Conservation (phyloP, 2,113 vertebrate species). For the Oostethus manadensis region DNA sequence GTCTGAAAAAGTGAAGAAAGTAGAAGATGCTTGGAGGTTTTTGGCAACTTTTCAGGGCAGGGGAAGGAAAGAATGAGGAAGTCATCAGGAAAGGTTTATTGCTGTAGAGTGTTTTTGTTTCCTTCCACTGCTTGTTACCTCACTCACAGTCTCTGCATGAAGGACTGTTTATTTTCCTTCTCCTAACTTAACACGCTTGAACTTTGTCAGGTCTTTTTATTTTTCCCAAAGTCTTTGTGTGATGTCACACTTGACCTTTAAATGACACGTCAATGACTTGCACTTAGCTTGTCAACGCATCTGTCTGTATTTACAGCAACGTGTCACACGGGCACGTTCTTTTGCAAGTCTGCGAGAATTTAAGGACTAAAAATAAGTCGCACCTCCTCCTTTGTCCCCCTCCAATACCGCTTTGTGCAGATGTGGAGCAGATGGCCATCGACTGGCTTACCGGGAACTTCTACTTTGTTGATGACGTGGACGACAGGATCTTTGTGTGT, state of each 20-base stretch:
- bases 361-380: slow-evolving; percentile 5
- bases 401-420: slow-evolving; percentile 57
- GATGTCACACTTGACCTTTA: slow-evolving; percentile 17
- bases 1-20: neutral
- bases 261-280: slow-evolving; percentile 18
- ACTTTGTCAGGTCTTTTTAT: slow-evolving; percentile 9
- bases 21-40: neutral
- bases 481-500: slow-evolving; percentile 95
- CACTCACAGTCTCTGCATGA: slow-evolving; percentile 10
- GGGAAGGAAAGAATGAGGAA: slow-evolving; percentile 28
- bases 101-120: slow-evolving; percentile 38
- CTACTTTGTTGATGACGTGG: slow-evolving; percentile 98
- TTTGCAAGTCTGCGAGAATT: neutral
- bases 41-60: slow-evolving; percentile 3
- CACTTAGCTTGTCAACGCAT: slow-evolving; percentile 14
- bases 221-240: slow-evolving; percentile 11
- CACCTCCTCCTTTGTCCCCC: slow-evolving; percentile 9
- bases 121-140: slow-evolving; percentile 21
- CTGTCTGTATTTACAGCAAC: slow-evolving; percentile 25
- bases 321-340: slow-evolving; percentile 4
- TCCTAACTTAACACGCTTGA: neutral
- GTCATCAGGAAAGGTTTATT: slow-evolving; percentile 19
- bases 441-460: slow-evolving; percentile 99
- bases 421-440: slow-evolving; percentile 98
- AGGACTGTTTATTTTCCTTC: slow-evolving; percentile 3